These are phyloP conservation scores for Myotis myotis DNA, from an alignment of 2,797 vertebrate genomes.

Conservation along the genomic window DNA sequence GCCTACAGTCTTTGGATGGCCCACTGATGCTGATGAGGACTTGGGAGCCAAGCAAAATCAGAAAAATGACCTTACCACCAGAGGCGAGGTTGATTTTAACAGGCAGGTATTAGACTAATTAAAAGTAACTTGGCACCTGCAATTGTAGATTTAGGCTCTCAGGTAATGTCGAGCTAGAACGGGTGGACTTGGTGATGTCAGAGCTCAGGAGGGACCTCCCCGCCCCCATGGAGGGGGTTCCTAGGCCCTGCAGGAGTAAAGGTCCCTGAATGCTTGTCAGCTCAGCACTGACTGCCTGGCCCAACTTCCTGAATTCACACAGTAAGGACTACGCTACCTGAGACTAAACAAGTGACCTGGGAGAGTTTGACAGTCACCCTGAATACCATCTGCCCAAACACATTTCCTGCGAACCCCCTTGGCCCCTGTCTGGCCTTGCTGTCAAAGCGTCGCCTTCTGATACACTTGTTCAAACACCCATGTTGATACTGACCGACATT, in stretches of 20 bases:
- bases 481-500: neutral
- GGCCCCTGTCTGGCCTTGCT: neutral
- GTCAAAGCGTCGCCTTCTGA: neutral
- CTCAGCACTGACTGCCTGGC: neutral
- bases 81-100: neutral
- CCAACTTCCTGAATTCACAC: neutral
- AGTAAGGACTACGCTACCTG: neutral
- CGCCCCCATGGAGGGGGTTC: neutral
- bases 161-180: neutral
- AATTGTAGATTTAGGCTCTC: neutral
- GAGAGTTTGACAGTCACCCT: neutral
- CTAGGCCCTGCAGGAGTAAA: neutral
- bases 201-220: neutral
- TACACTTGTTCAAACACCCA: neutral
- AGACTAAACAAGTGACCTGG: neutral
- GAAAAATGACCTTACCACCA: neutral
- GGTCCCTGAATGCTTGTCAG: neutral
- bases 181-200: neutral
- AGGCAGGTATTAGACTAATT: conserved; percentile 40
- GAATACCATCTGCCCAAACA: neutral
- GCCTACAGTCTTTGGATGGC: neutral
- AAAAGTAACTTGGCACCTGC: conserved; percentile 26
- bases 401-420: neutral
- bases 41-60: conserved; percentile 41
- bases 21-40: neutral